Evolutionary conservation across 2,113 vertebrate species (phyloP), one percentile per base, ranked within the genome.

Genomic region (Ophthalmolycus amberensis): DNA sequence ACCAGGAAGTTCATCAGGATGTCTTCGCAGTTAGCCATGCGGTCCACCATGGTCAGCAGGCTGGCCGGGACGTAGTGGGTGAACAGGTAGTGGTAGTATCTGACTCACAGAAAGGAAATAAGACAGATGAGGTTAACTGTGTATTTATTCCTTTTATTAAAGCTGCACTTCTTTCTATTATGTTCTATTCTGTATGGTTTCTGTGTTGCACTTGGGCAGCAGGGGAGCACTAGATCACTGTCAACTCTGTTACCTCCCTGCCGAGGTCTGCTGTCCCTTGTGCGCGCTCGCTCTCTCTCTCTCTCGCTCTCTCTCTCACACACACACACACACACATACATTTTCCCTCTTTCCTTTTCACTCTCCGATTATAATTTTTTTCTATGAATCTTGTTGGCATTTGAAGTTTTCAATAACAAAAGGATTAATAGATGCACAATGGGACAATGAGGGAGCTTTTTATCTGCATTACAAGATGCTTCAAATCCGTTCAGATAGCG

Each of bases 1-100:
- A 96, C 87, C 71, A 96, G 88, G 81, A 96, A 95, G 91, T 96
- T 96, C 93, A 96, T 96, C 75, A 96, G 93, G 85, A 96, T 96
- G 93, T 96, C 95, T 82, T 96, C 95, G 38, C 95, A 96, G 79
- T 96, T 96, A 1, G 94, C 93, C 90, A 95, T 90, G 77, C 82
- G 91, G 90, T 96, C 94, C 87, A 96, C 95, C 88, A 92, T 92
- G 40, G 80, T 88, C 73, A 92, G 92, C 80, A 95, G 93, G 67
- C 88, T 87, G 79, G 85, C 54, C 0, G 95, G 94, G 79, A 96
- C 60, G 77, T 91, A 95, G 92, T 95, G 89, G 3, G 93, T 95
- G 89, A 94, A 96, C 90, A 96, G 83, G 91, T 93, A 95, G 88
- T 96, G 94, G 80, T 96, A 96, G 79, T 95, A 96, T 80, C 95